These are phyloP conservation scores for Teleogryllus oceanicus DNA, from an alignment of 2,888 invertebrate genomes.

Conservation along the genomic window DNA sequence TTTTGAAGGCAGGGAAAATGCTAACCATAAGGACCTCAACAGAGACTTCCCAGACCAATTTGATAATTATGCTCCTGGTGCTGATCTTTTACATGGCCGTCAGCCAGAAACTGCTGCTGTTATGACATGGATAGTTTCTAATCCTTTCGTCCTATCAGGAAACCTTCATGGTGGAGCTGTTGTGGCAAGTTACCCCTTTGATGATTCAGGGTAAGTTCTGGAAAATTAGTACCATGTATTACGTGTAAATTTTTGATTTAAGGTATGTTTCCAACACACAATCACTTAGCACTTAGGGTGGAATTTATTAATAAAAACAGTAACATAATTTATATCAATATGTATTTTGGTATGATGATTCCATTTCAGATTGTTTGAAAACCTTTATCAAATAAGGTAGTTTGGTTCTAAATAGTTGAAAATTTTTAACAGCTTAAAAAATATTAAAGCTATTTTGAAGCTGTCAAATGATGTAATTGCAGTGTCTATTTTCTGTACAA, in stretches of 20 bases:
- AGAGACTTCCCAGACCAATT: constrained; percentile 92
- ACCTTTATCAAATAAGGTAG: too few species aligned
- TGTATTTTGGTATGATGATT: constrained; percentile 19
- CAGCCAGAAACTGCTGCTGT: constrained; percentile 86
- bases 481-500: neutral
- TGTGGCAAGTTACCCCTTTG: constrained; percentile 97
- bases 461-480: too few species aligned
- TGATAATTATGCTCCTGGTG: constrained; percentile 48
- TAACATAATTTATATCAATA: constrained; percentile 21
- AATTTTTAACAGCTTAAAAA: too few species aligned
- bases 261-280: too few species aligned
- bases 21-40: constrained; percentile 77
- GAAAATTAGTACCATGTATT: neutral
- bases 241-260: neutral
- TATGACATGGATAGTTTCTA: constrained; percentile 81
- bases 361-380: constrained; percentile 21
- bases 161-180: constrained; percentile 96
- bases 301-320: neutral
- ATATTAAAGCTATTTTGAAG: too few species aligned
- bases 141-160: constrained; percentile 89
- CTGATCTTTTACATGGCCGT: constrained; percentile 43
- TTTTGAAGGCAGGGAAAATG: constrained; percentile 75
- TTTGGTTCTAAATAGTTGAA: too few species aligned
- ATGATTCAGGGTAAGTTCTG: constrained; percentile 67
- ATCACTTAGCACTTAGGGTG: neutral